Base-by-base conservation (phyloP, 2,888 invertebrate genomes). In the Cantharis nigra region DNA sequence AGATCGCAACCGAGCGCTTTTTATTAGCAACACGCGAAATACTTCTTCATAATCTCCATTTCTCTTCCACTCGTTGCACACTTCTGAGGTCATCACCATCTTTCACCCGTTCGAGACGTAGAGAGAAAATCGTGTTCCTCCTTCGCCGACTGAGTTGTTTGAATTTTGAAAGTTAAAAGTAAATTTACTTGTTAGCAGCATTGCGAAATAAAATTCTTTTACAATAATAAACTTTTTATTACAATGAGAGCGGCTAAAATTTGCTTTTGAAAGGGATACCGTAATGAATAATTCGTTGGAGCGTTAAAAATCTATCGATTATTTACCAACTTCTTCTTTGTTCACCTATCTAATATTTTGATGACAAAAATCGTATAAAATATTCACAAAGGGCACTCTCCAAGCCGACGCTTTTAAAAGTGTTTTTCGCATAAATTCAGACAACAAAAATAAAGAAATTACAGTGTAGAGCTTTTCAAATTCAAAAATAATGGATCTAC, bases 91-190 rank as follows among this genome's bases (percentile, higher is more conserved):
- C 49, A 69, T 64, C 72, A 18, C 77, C 1, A 49, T 49, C 49
- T n/a, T 28, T 72, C 63, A n/a, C 30, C 33, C 67, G 70, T 70
- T 65, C 70, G 23, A 67, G 65, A 67, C 23, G 65, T 67, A 26
- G 26, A 67, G 65, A 23, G 65, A 67, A 26, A 67, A 67, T 23
- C 26, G n/a, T n/a, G 49, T 49, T 49, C 49, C 49, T 49, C 49
- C 49, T n/a, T 49, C 49, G 13, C n/a, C 49, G 49, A 49, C 49
- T n/a, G n/a, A 75, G 64, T 72, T 75, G 78, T 72, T 78, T 78
- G 75, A 75, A 75, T 78, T 78, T 78, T 78, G 75, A 78, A 78
- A 78, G 75, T 78, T 78, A 75, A 78, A 78, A 49, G 49, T 49
- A 49, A 49, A 49, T 49, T 49, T 49, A 49, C 49, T 49, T 49